Evolutionary conservation across 2,113 vertebrate genomes (phyloP), one percentile per base, ranked within the genome.

Genomic region (Arenaria interpres): DNA sequence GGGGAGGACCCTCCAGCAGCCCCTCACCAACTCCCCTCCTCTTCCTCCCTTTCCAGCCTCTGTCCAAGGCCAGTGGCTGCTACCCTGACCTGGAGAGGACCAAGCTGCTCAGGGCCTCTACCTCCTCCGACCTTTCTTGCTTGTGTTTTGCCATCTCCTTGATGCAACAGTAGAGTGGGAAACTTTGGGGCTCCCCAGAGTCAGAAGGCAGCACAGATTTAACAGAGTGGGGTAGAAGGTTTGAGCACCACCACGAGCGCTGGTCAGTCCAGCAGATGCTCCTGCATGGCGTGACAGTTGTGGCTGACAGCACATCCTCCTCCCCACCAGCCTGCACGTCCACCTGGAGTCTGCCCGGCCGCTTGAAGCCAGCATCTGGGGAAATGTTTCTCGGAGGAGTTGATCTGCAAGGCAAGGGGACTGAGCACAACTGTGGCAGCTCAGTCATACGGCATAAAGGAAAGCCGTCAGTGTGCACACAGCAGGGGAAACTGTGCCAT

Each of bases 401-500:
- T 27, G 56, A 35, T 75, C 51, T 17, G 67, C 91, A 82, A 68
- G 67, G 60, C 60, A 53, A 93, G 62, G 18, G 66, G 71, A 66
- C 41, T 6, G 45, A 89, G 67, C n/a, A 57, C 53, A 85, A 87
- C 73, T 14, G 66, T 20, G 43, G 59, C 74, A 51, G 73, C 59
- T 95, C 33, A 32, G 24, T 53, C 11, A 2, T 23, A 37, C 0
- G 0, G 73, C 66, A 54, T 66, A 90, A 87, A 93, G 66, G 48
- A 75, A 95, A 97, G 78, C 77, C 39, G 3, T 79, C 81, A 79
- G 71, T 7, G 12, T 21, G 62, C 74, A 83, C 87, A 30, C 81
- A 96, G 94, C 57, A 74, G 89, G 71, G 59, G 80, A 92, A 89
- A 66, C 41, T 48, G 63, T 90, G 88, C 86, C 80, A 53, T 24